Percentiles rank a stretch among this genome's conserved stretches.
phyloP scores from a whole-genome alignment of 2,113 vertebrate species.

The Coreoperca whiteheadi region DNA sequence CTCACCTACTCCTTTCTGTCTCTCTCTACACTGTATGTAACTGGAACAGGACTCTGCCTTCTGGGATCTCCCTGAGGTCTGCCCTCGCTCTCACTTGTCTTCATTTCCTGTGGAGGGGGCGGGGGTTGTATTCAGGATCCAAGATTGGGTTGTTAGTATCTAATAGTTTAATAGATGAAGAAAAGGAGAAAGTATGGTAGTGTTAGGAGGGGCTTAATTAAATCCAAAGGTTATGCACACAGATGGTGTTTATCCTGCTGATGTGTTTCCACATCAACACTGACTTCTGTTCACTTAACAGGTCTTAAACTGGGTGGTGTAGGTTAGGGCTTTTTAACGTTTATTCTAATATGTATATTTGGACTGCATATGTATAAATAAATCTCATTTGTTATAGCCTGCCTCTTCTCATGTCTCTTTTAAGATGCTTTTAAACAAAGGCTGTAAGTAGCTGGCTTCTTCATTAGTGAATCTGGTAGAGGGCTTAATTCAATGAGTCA shows the following conservation, averaged over 20 bases:
- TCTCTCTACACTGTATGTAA: constrained; percentile 68
- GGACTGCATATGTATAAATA: constrained; percentile 78
- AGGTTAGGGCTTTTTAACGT: constrained; percentile 67
- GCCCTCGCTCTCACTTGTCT: constrained; percentile 67
- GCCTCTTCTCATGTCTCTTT: constrained; percentile 38
- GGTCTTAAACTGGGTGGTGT: constrained; percentile 71
- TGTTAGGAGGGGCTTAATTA: constrained; percentile 58
- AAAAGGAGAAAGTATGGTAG: constrained; percentile 42
- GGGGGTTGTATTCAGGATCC: constrained; percentile 39
- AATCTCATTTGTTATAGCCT: constrained; percentile 76
- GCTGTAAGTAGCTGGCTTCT: not conserved
- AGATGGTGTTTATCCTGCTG: constrained; percentile 63
- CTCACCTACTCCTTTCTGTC: constrained; percentile 64
- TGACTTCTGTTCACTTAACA: constrained; percentile 58
- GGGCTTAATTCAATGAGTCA: not conserved
- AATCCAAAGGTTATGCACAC: constrained; percentile 66
- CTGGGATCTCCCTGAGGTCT: constrained; percentile 74
- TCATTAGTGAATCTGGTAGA: constrained; percentile 5
- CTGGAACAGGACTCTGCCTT: constrained; percentile 77
- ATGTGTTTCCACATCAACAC: constrained; percentile 59
- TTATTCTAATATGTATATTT: constrained; percentile 81
- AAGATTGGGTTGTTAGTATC: constrained; percentile 53
- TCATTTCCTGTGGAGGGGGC: constrained; percentile 56
- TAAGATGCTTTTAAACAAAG: not conserved
- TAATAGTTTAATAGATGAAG: constrained; percentile 65